Evolutionary conservation across 2,888 invertebrate species (phyloP), one percentile per base, ranked within the genome.

Genomic region (Zeuzera pyrina): DNA sequence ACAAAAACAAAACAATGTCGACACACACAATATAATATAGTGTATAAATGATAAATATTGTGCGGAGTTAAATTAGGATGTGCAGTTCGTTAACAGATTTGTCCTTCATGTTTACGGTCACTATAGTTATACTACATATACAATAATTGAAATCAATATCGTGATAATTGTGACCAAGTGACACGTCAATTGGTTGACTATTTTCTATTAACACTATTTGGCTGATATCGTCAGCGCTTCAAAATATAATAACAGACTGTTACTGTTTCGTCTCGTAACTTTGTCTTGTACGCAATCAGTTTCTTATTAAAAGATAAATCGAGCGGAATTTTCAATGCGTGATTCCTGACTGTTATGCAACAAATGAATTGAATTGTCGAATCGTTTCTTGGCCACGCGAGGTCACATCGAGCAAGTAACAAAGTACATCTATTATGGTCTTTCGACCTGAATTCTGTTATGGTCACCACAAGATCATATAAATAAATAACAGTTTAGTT

Each of bases 81-180:
- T n/a, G n/a, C n/a, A n/a, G n/a, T n/a, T n/a, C n/a, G n/a, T n/a
- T n/a, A n/a, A n/a, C n/a, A n/a, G n/a, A n/a, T n/a, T n/a, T n/a
- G n/a, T n/a, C n/a, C n/a, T n/a, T n/a, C n/a, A n/a, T n/a, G n/a
- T n/a, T n/a, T n/a, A n/a, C n/a, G n/a, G n/a, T n/a, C n/a, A n/a
- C n/a, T n/a, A n/a, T n/a, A n/a, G n/a, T n/a, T n/a, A n/a, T n/a
- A n/a, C n/a, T n/a, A n/a, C n/a, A n/a, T n/a, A n/a, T n/a, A n/a
- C n/a, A n/a, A n/a, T 60, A 55, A 70, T 70, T 57, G 49, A 56
- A 57, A 61, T 54, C 60, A 61, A 62, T 63, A 45, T 47, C 55
- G 34, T 41, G 39, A 43, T 41, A 39, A 40, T 47, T 42, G 36
- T 36, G 42, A 35, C 52, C 48, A 58, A 65, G 50, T 65, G 60